phyloP scores from a whole-genome alignment of 2,888 invertebrate genomes.

The Elegia similella region DNA sequence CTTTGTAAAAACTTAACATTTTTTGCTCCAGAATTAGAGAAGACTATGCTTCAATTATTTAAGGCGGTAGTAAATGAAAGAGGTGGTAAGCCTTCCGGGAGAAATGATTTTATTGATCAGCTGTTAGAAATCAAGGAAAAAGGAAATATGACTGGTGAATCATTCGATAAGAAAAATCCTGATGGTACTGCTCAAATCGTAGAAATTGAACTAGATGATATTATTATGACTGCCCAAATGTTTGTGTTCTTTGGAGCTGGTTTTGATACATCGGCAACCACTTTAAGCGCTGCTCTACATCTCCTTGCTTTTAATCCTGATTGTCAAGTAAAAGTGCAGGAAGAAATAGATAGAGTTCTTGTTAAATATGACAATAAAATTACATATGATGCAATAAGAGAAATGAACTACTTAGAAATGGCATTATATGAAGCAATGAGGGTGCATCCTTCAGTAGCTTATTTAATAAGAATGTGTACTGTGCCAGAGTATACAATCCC shows the following conservation, averaged over 20 bases:
- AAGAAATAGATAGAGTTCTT: constrained; percentile 65
- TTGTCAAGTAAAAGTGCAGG: constrained; percentile 62
- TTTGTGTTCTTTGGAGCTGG: constrained; percentile 76
- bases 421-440: constrained; percentile 68
- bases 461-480: constrained; percentile 58
- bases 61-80: constrained; percentile 50
- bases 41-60: constrained; percentile 50
- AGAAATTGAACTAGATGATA: constrained; percentile 55
- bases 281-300: constrained; percentile 72
- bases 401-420: constrained; percentile 66
- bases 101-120: constrained; percentile 68
- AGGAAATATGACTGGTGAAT: constrained; percentile 61
- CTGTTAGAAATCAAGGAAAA: constrained; percentile 60
- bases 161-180: constrained; percentile 51
- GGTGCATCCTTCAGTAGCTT: constrained; percentile 66
- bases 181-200: constrained; percentile 57
- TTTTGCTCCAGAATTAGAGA: constrained; percentile 52
- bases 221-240: constrained; percentile 63
- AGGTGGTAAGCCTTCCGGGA: constrained; percentile 57
- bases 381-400: constrained; percentile 63
- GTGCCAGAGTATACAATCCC: constrained; percentile 62
- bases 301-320: constrained; percentile 70
- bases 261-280: constrained; percentile 76
- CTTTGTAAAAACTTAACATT: constrained; percentile 54
- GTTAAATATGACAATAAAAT: constrained; percentile 55